A percentile compares a stretch with the other conserved stretches of the same genome.
phyloP scores from a whole-genome alignment of 2,113 vertebrate genomes.

The Sinosuthora webbiana region DNA sequence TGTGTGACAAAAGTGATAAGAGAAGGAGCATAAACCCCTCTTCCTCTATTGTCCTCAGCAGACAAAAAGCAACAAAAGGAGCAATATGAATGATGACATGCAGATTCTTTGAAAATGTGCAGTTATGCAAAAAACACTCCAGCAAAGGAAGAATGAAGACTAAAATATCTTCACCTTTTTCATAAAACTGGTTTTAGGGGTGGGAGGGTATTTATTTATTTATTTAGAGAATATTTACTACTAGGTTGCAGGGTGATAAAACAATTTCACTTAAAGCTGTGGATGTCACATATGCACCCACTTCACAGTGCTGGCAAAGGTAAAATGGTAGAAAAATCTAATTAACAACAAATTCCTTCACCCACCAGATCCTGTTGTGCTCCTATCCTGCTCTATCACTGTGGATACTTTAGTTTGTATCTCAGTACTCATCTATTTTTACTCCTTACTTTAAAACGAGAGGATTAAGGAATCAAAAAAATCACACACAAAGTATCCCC shows the following conservation, averaged over 20 bases:
- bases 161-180: not conserved
- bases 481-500: not conserved
- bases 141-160: not conserved
- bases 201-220: not conserved
- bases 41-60: not conserved
- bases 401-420: not conserved
- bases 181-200: not conserved
- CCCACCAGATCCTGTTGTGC: not conserved
- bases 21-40: not conserved
- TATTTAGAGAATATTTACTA: not conserved
- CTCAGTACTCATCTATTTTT: not conserved
- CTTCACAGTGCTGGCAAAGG: not conserved
- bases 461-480: not conserved
- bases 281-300: not conserved
- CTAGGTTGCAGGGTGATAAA: not conserved
- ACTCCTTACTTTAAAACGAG: not conserved
- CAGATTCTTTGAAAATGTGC: not conserved
- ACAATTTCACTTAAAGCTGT: not conserved
- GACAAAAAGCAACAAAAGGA: not conserved
- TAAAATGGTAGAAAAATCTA: not conserved
- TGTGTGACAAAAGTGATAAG: not conserved
- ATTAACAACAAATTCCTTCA: not conserved
- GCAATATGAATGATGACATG: fast-evolving
- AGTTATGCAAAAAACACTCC: not conserved
- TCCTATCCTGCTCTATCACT: not conserved